These are phyloP conservation scores for Chrysemys picta DNA, from an alignment of 2,113 vertebrate species.

Conservation along the genomic window DNA sequence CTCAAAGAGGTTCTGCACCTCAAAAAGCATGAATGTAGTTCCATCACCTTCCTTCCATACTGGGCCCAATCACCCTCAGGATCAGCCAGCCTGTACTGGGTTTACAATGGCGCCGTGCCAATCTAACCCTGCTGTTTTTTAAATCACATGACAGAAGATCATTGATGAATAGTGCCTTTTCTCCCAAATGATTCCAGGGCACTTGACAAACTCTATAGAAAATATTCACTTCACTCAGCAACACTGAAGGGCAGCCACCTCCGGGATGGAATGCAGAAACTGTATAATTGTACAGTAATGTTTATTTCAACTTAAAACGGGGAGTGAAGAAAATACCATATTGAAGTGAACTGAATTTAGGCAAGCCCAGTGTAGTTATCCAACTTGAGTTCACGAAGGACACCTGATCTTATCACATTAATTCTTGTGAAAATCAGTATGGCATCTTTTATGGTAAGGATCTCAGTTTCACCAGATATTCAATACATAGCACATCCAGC, in stretches of 20 bases:
- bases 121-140: background rate
- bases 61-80: background rate
- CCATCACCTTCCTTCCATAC: fast-evolving
- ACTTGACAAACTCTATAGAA: background rate
- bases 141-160: background rate
- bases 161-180: background rate
- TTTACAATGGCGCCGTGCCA: too few species aligned
- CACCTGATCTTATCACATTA: background rate
- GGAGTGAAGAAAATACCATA: background rate
- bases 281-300: background rate
- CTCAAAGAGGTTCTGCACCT: background rate
- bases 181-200: background rate
- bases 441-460: background rate
- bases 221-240: background rate
- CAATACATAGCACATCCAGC: background rate
- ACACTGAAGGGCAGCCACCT: background rate
- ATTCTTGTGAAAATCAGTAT: background rate
- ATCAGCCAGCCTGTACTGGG: background rate
- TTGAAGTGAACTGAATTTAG: background rate
- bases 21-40: background rate
- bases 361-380: background rate
- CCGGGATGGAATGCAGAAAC: background rate
- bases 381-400: background rate
- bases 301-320: background rate
- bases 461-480: background rate